Evolutionary conservation across 1,140 invertebrate genomes (phyloP), one percentile per base, ranked within the genome.

Genomic region (Aleiodes sp.): DNA sequence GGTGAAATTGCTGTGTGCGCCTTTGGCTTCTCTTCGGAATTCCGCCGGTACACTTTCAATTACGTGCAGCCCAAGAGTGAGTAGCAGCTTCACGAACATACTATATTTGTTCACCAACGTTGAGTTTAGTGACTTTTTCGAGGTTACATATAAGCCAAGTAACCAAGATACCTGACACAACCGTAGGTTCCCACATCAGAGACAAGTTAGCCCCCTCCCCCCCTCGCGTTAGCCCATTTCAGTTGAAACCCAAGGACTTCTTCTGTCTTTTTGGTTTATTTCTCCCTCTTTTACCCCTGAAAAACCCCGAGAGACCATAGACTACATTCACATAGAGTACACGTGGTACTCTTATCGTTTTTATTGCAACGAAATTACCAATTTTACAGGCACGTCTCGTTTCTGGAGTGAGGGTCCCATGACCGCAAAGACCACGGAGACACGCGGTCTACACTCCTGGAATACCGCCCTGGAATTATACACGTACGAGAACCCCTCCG

Each of bases 351-450:
- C 6, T 14, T 35, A n/a, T 39, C 7, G 21, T 64, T 64, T 64
- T 24, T 43, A 33, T 65, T 65, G 41, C 24, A 46, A 65, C n/a
- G 41, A 31, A 65, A 65, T 52, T 65, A 65, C 41, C 26, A 65
- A 65, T 65, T 65, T 33, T 31, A 3, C 41, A 46, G 29, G 29
- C 56, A 59, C 12, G 28, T 59, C 56, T 31, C 56, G 52, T 56
- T 12, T 3, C 24, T 21, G 21, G 9, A 24, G 26, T 24, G 10
- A 16, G 46, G 21, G 2, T 3, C 9, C 19, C 46, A 52, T 21
- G 19, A 24, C 46, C 4, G 21, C 21, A 52, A 52, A 52, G 46
- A 52, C 46, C 46, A 52, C 46, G 19, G 46, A 26, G 46, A 52
- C 19, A 52, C 9, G 46, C 46, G 4, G 19, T 3, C 19, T 52